Percentiles rank a stretch among this genome's conserved stretches.
These are phyloP conservation scores for Notoglanidium macrostoma DNA, from an alignment of 2,797 vertebrate species.

Conservation along the genomic window DNA sequence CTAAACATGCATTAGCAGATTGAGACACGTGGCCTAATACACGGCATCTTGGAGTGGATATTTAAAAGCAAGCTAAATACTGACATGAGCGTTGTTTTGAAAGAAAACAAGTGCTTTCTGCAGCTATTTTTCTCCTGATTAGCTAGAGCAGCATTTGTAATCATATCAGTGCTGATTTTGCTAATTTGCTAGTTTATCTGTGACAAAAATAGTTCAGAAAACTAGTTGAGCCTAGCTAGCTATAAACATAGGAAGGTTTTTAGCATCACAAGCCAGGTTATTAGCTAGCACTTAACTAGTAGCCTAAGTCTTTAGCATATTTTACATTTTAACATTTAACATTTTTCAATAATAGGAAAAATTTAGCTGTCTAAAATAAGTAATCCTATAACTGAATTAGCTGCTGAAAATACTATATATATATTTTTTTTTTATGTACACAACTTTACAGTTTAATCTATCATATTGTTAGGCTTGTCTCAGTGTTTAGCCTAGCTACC, in stretches of 20 bases:
- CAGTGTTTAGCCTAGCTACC: background rate
- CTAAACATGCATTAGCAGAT: slow-evolving; percentile 76
- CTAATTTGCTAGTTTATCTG: background rate
- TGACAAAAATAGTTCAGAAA: background rate
- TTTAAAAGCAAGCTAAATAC: background rate
- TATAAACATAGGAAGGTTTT: background rate
- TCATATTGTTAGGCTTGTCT: background rate
- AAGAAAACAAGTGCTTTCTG: background rate
- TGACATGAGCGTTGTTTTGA: background rate
- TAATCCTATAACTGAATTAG: too few relatives aligned
- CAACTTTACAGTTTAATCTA: background rate
- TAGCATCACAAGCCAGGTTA: background rate
- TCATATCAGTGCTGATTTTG: background rate
- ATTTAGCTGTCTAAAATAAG: too few relatives aligned
- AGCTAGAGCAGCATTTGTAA: background rate
- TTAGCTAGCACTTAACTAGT: too few relatives aligned
- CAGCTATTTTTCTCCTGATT: background rate
- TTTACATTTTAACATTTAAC: background rate
- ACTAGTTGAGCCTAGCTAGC: background rate
- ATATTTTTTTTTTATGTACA: background rate
- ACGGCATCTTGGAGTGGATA: background rate
- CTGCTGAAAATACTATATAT: background rate
- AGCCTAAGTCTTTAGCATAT: background rate
- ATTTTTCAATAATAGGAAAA: background rate
- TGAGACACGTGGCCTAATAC: background rate